phyloP scores from a whole-genome alignment of 2,888 invertebrate species.

The Caradrina clavipalpis region DNA sequence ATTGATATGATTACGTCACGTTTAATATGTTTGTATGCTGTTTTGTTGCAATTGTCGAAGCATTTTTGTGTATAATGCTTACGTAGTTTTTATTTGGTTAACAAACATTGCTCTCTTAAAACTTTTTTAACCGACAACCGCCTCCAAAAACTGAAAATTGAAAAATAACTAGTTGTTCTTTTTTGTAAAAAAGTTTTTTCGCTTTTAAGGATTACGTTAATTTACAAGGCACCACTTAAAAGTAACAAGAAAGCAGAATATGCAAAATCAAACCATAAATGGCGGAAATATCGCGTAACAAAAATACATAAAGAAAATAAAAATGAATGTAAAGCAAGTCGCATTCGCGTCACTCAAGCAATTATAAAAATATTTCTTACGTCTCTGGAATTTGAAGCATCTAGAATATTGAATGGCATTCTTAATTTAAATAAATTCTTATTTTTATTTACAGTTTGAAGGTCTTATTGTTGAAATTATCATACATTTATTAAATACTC shows the following conservation, averaged over 20 bases:
- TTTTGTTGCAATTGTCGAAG: background rate
- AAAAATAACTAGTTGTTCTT: too few species aligned
- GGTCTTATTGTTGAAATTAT: background rate
- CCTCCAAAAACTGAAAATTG: too few species aligned
- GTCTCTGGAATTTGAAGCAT: slow-evolving; percentile 23
- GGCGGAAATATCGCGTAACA: too few species aligned
- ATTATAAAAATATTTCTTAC: slow-evolving; percentile 21
- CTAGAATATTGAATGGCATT: slow-evolving; percentile 5
- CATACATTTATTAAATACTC: too few species aligned
- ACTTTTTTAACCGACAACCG: too few species aligned
- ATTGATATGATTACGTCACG: slow-evolving; percentile 28
- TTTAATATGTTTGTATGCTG: slow-evolving; percentile 16
- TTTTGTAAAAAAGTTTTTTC: too few species aligned
- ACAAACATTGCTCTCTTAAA: slow-evolving; percentile 27
- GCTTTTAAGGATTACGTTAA: too few species aligned
- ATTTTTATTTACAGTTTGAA: background rate
- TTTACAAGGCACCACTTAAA: too few species aligned
- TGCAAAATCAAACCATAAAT: too few species aligned
- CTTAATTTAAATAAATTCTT: background rate
- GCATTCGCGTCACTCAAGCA: slow-evolving; percentile 35
- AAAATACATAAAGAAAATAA: too few species aligned
- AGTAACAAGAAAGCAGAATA: too few species aligned
- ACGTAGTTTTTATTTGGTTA: background rate
- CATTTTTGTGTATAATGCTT: slow-evolving; percentile 23
- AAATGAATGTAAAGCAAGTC: slow-evolving; percentile 12